These are phyloP conservation scores for Drosophila testacea DNA, from an alignment of 2,888 invertebrate genomes.

Conservation along the genomic window DNA sequence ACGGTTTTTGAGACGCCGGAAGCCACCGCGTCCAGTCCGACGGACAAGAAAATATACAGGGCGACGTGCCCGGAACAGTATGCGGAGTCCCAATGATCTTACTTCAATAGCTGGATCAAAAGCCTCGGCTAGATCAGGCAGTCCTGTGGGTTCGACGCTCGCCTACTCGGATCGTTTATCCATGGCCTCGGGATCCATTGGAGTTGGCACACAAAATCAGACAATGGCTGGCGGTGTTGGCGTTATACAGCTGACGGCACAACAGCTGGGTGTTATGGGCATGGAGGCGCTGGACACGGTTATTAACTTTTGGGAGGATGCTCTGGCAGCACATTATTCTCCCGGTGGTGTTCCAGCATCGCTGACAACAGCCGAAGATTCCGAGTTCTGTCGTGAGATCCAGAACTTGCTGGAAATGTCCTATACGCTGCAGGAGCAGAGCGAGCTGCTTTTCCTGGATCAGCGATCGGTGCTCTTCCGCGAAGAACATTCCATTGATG, in stretches of 20 bases:
- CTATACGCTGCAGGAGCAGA: conserved; percentile 93
- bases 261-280: conserved; percentile 95
- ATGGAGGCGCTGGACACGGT: conserved; percentile 97
- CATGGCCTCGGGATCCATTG: conserved; percentile 89
- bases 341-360: conserved; percentile 86
- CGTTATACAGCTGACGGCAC: conserved; percentile 90
- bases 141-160: conserved; percentile 87
- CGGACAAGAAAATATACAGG: conserved; percentile 87
- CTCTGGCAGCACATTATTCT: conserved; percentile 91
- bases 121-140: conserved; percentile 87
- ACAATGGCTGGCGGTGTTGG: conserved; percentile 12
- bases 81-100: conserved; percentile 90
- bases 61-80: conserved; percentile 86
- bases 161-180: conserved; percentile 89
- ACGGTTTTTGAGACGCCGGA: conserved; percentile 90
- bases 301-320: conserved; percentile 98
- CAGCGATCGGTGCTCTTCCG: conserved; percentile 94
- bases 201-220: conserved; percentile 85
- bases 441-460: conserved; percentile 94
- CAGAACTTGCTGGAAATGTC: conserved; percentile 93
- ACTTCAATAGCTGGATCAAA: conserved; percentile 89
- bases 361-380: conserved; percentile 93
- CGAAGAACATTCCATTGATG: conserved; percentile 89
- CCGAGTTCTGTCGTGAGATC: conserved; percentile 93
- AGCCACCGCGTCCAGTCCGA: conserved; percentile 87